phyloP scores from a whole-genome alignment of 2,113 vertebrate genomes.

The Albula goreensis region DNA sequence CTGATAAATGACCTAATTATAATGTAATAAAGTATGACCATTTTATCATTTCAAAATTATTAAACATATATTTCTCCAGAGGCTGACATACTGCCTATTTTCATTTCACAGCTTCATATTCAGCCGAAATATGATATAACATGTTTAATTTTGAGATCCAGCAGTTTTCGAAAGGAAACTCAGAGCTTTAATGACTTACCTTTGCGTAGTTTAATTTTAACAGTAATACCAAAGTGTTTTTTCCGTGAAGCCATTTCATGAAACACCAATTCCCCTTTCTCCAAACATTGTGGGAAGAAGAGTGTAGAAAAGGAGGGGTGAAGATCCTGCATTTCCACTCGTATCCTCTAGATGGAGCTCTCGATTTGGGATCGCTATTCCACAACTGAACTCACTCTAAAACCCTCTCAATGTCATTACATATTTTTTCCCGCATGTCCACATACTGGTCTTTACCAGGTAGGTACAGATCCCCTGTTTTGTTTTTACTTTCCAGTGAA shows the following conservation, averaged over 20 bases:
- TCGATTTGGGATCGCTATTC: not conserved
- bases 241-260: not conserved
- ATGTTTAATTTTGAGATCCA: not conserved
- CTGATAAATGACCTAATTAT: not conserved
- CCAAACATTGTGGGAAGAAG: not conserved
- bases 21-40: slow-evolving; percentile 1
- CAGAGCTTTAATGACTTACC: not conserved
- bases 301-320: not conserved
- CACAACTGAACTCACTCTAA: not conserved
- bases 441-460: not conserved
- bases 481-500: not conserved
- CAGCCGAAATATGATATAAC: not conserved
- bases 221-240: not conserved
- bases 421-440: not conserved
- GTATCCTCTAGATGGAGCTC: not conserved
- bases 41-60: not conserved
- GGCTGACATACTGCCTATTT: not conserved
- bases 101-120: not conserved
- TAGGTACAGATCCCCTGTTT: not conserved
- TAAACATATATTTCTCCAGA: slow-evolving; percentile 1
- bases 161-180: not conserved
- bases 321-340: not conserved
- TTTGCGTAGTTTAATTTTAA: not conserved
- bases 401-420: not conserved
- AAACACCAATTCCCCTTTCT: not conserved